phyloP scores from a whole-genome alignment of 2,888 invertebrate genomes.

The Zhengitettix transpicula region DNA sequence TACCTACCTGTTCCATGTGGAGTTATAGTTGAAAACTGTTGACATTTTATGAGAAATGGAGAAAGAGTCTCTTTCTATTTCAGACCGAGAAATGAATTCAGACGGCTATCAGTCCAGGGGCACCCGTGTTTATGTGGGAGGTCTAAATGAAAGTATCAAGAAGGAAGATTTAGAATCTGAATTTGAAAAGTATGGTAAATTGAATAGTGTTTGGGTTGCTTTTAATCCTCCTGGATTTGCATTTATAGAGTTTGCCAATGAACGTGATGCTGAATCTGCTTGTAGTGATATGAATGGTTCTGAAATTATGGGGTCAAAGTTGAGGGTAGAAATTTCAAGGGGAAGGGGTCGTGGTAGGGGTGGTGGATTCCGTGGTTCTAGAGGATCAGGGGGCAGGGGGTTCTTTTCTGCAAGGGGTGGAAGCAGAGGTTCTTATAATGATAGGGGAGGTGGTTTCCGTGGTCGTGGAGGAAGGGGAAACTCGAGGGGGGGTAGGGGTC shows the following conservation, averaged over 20 bases:
- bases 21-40: no score
- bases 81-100: background rate
- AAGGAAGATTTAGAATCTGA: constrained; percentile 83
- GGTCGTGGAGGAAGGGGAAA: constrained; percentile 16
- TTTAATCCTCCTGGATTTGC: constrained; percentile 90
- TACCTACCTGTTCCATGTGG: no score
- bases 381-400: constrained; percentile 26
- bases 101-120: constrained; percentile 24
- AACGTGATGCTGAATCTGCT: constrained; percentile 77
- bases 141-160: constrained; percentile 72
- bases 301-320: constrained; percentile 70
- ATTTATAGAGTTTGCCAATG: constrained; percentile 81
- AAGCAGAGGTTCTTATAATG: constrained; percentile 20
- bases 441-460: constrained; percentile 9
- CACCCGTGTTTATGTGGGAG: constrained; percentile 80
- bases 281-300: constrained; percentile 78
- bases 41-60: no score
- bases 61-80: background rate
- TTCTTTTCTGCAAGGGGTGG: constrained; percentile 17
- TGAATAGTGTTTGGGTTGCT: constrained; percentile 85
- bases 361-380: constrained; percentile 32
- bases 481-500: constrained; percentile 23
- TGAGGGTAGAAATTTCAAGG: constrained; percentile 76
- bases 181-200: constrained; percentile 81
- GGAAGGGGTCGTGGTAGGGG: constrained; percentile 57